These are phyloP conservation scores for Loripinus fragilis DNA, from an alignment of 2,888 invertebrate genomes.

Conservation along the genomic window DNA sequence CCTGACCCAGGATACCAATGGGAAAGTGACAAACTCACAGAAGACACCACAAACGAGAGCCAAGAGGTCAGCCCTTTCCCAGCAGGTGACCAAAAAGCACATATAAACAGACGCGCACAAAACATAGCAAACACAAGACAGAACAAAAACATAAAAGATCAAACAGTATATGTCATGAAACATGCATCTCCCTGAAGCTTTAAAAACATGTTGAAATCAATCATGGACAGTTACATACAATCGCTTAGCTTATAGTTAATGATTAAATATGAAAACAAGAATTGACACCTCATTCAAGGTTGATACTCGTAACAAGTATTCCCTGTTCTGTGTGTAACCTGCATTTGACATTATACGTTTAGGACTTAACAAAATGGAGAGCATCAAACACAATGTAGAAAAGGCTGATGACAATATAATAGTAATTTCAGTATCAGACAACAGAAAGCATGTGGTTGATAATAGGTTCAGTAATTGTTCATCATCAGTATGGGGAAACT, in stretches of 20 bases:
- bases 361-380: neutral
- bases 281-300: conserved; percentile 4
- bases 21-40: no score
- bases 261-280: neutral
- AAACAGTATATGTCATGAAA: conserved; percentile 1
- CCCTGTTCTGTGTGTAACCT: neutral
- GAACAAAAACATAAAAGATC: no score
- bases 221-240: neutral
- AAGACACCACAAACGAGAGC: no score
- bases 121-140: no score
- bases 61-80: no score
- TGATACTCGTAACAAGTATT: conserved; percentile 2
- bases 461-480: neutral
- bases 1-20: no score
- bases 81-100: no score
- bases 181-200: neutral
- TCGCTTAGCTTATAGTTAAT: neutral
- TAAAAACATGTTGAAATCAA: neutral
- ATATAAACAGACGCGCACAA: no score
- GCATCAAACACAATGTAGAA: neutral
- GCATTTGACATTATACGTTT: neutral
- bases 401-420: neutral
- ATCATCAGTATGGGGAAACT: neutral
- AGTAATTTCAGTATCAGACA: neutral
- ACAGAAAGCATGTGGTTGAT: neutral